Evolutionary conservation across 2,888 invertebrate species (phyloP).

Genomic region (Trissolcus brochymenae): DNA sequence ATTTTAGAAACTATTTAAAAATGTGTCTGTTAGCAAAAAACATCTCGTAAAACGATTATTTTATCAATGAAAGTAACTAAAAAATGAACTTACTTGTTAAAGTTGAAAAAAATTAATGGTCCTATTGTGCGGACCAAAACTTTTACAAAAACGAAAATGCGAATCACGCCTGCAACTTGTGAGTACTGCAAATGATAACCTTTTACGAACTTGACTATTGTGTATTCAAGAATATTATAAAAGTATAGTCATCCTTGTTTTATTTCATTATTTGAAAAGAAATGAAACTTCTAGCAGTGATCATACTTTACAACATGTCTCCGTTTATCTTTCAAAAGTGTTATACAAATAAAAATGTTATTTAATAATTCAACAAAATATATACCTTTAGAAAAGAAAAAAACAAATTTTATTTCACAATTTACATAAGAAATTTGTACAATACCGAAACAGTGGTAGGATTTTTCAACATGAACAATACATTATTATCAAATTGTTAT

Average conservation of each 20-base stretch:
- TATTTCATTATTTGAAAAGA: not conserved
- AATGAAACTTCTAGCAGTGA: not conserved
- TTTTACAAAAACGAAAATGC: not conserved
- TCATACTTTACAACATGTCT: not conserved
- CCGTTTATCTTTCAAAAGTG: not conserved
- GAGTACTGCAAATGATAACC: conserved; percentile 6
- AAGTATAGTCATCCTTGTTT: conserved; percentile 17
- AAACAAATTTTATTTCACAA: conserved; percentile 13
- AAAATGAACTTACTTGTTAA: not conserved
- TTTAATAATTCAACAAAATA: not conserved
- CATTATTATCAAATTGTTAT: conserved; percentile 52
- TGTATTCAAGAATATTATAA: not conserved
- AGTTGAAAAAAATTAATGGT: no score
- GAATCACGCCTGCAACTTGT: not conserved
- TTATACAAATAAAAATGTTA: not conserved
- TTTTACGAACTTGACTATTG: conserved; percentile 5
- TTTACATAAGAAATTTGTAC: conserved; percentile 23
- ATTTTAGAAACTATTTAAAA: no score
- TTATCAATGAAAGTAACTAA: no score
- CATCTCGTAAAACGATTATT: no score
- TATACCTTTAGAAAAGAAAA: not conserved
- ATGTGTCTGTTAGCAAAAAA: no score
- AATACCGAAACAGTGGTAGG: conserved; percentile 7
- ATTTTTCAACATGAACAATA: conserved; percentile 15
- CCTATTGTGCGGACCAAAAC: not conserved